Percentiles rank a stretch among this genome's conserved stretches.
Conservation (phyloP, 1,140 invertebrate species). For the Lepidurus arcticus region DNA sequence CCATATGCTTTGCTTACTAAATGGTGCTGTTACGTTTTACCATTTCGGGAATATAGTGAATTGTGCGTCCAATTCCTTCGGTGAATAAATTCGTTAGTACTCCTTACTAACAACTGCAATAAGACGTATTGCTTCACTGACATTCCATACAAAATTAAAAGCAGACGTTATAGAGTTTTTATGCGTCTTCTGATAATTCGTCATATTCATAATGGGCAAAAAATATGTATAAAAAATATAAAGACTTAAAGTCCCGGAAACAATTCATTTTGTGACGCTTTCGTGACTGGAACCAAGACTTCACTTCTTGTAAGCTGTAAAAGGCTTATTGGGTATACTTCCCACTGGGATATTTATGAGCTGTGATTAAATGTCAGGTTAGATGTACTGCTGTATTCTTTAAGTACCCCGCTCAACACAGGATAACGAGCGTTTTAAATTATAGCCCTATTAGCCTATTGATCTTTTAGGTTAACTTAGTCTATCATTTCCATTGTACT, state of each 20-base stretch:
- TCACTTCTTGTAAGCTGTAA: neutral
- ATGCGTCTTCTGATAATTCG: no score
- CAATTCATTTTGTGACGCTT: neutral
- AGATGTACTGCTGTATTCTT: neutral
- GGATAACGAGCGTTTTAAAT: neutral
- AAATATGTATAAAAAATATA: no score
- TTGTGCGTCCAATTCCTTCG: no score
- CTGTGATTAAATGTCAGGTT: neutral
- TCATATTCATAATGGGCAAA: no score
- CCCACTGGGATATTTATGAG: slow-evolving; percentile 7
- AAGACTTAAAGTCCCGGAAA: neutral
- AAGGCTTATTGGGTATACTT: neutral
- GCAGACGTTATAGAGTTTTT: no score
- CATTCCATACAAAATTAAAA: no score
- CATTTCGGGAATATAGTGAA: no score
- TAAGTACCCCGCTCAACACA: neutral
- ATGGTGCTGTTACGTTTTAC: no score
- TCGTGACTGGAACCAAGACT: neutral
- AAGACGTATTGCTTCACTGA: no score
- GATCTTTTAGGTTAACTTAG: neutral
- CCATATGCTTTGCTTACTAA: no score
- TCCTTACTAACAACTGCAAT: no score
- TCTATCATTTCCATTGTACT: neutral
- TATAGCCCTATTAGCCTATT: neutral
- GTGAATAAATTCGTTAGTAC: no score